Conservation (phyloP, 2,113 vertebrate species). For the Pipra filicauda region DNA sequence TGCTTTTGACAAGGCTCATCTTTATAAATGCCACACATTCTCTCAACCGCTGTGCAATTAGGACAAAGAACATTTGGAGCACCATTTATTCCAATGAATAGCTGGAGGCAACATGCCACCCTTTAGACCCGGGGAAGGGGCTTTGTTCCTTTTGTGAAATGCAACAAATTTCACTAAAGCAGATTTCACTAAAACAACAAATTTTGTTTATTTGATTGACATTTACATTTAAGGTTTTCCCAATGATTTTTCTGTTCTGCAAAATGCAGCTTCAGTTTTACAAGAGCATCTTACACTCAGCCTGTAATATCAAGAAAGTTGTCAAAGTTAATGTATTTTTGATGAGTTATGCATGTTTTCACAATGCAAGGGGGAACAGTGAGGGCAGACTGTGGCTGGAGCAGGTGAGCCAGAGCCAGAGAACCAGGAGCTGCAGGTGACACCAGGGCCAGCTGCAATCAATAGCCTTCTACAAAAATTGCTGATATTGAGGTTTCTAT, state of each 20-base stretch:
- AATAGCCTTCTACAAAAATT: neutral
- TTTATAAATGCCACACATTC: neutral
- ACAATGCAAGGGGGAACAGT: rapidly evolving
- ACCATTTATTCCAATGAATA: neutral
- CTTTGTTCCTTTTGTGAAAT: neutral
- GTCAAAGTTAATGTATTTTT: neutral
- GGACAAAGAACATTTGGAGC: neutral
- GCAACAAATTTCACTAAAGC: neutral
- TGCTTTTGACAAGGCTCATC: neutral
- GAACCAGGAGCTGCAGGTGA: neutral
- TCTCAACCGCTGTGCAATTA: neutral
- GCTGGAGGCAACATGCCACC: neutral
- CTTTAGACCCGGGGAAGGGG: neutral
- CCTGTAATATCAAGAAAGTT: neutral
- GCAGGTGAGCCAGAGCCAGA: neutral
- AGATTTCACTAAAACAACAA: neutral
- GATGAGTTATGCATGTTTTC: neutral
- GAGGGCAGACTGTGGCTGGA: neutral
- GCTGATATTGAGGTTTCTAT: neutral
- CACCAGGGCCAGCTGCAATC: neutral
- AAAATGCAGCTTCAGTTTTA: neutral
- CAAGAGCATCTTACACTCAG: neutral
- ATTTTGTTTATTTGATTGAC: neutral
- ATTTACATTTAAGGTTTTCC: neutral
- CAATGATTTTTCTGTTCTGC: neutral